Percentiles rank a stretch among this genome's conserved stretches.
Conservation (phyloP, 2,888 invertebrate species). For the Nephrotoma appendiculata region DNA sequence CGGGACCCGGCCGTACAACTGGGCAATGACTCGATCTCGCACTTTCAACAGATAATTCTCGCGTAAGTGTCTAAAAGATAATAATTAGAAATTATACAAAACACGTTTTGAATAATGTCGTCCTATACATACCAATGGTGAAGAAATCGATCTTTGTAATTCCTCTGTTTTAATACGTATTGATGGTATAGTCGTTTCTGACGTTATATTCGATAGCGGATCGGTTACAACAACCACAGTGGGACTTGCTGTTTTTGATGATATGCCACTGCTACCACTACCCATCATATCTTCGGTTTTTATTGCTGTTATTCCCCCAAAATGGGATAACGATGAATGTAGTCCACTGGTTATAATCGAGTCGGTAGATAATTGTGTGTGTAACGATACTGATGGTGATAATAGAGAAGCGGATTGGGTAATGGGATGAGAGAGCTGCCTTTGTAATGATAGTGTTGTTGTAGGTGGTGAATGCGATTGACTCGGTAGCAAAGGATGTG, state of each 20-base stretch:
- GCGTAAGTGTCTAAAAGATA: constrained; percentile 21
- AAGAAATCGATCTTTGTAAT: constrained; percentile 43
- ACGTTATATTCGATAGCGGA: constrained; percentile 20
- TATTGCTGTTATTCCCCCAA: constrained; percentile 7
- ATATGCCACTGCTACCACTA: constrained; percentile 12
- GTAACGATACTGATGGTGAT: background rate
- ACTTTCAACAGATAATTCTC: constrained; percentile 32
- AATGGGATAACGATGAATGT: constrained; percentile 8
- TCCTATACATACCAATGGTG: constrained; percentile 38
- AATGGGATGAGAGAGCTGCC: constrained; percentile 38
- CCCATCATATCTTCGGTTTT: constrained; percentile 4
- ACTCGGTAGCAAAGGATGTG: constrained; percentile 46
- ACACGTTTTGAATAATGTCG: background rate
- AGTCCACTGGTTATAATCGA: constrained; percentile 4
- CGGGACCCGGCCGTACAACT: constrained; percentile 66
- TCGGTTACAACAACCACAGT: constrained; percentile 26
- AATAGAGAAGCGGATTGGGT: constrained; percentile 11
- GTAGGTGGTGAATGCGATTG: constrained; percentile 32
- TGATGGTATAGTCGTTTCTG: constrained; percentile 25
- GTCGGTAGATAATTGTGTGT: background rate
- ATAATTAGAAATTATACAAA: background rate
- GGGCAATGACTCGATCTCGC: constrained; percentile 68
- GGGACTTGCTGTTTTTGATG: constrained; percentile 27
- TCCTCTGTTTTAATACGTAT: constrained; percentile 42
- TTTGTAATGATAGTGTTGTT: constrained; percentile 27